Evolutionary conservation across 2,888 invertebrate species (phyloP), one percentile per base, ranked within the genome.

Genomic region (Pseudococcus viburni): DNA sequence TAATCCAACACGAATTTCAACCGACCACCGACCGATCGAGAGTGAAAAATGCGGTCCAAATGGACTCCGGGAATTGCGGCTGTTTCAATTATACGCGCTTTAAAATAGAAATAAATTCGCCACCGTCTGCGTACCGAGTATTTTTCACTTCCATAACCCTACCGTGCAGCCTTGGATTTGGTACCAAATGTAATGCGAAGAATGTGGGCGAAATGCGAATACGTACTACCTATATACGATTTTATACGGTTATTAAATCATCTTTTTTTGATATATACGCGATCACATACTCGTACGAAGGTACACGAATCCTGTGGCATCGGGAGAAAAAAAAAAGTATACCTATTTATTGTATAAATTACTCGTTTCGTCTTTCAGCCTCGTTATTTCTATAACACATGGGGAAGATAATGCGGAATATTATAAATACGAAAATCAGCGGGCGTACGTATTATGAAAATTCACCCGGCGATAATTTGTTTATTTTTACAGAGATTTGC

Each of bases 221-320:
- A 33, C 26, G 26, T 33, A 33, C 26, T 33, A 26, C 11, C 73
- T 33, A 73, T 55, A n/a, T 55, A 55, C 68, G 68, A 73, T 73
- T 73, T 73, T 73, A 26, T 73, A 73, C 73, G 73, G 15, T 73
- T 73, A 73, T 73, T 73, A 73, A 73, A 73, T 73, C 73, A 73
- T 64, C 73, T 26, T 33, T 17, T 33, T 55, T 55, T 55, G 55
- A n/a, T 55, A 4, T n/a, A 55, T 17, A 17, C 17, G 55, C 5
- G 17, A 48, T 5, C 48, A 48, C 12, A 15, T 12, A 55, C 15
- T n/a, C 6, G 3, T n/a, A 55, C n/a, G 0, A 8, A 55, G 55
- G 55, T 55, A n/a, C 55, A n/a, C 55, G 15, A n/a, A 55, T 55
- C 55, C 15, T n/a, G n/a, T 51, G 48, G 55, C 0, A 15, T 51